Percentiles rank a stretch among this genome's conserved stretches.
Conservation (phyloP, 2,888 invertebrate genomes). For the Helleia helle region DNA sequence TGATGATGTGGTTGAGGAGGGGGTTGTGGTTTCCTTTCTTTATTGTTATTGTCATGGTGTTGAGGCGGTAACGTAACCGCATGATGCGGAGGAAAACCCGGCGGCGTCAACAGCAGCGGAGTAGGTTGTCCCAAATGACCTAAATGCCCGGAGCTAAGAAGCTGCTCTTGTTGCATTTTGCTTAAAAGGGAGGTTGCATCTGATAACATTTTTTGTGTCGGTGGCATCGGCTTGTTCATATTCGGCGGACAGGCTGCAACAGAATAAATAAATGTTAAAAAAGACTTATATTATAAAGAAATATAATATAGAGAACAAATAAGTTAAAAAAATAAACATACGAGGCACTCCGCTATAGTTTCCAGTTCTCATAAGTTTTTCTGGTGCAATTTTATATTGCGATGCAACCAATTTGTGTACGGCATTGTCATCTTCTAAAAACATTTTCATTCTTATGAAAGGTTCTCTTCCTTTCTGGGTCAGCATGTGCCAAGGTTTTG, state of each 20-base stretch:
- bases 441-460: slow-evolving; percentile 98
- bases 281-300: slow-evolving; percentile 2
- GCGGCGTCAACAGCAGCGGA: slow-evolving; percentile 82
- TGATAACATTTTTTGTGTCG: slow-evolving; percentile 84
- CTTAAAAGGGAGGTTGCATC: slow-evolving; percentile 78
- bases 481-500: slow-evolving; percentile 99
- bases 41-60: slow-evolving; percentile 68
- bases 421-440: slow-evolving; percentile 95
- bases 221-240: slow-evolving; percentile 83
- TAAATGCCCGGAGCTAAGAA: slow-evolving; percentile 72
- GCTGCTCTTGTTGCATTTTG: slow-evolving; percentile 81
- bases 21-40: slow-evolving; percentile 70
- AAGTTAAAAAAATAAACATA: slow-evolving; percentile 72
- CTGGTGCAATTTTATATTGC: slow-evolving; percentile 98
- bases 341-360: slow-evolving; percentile 90
- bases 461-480: slow-evolving; percentile 98
- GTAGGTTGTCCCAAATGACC: slow-evolving; percentile 69
- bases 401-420: slow-evolving; percentile 96
- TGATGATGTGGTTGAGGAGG: slow-evolving; percentile 77
- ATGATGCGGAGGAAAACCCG: slow-evolving; percentile 84
- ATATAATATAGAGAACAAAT: slow-evolving; percentile 8
- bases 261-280: slow-evolving; percentile 26
- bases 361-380: slow-evolving; percentile 96
- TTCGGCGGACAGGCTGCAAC: slow-evolving; percentile 77
- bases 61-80: slow-evolving; percentile 79